phyloP scores from a whole-genome alignment of 2,888 invertebrate species.

The Eutolmus rufibarbis region DNA sequence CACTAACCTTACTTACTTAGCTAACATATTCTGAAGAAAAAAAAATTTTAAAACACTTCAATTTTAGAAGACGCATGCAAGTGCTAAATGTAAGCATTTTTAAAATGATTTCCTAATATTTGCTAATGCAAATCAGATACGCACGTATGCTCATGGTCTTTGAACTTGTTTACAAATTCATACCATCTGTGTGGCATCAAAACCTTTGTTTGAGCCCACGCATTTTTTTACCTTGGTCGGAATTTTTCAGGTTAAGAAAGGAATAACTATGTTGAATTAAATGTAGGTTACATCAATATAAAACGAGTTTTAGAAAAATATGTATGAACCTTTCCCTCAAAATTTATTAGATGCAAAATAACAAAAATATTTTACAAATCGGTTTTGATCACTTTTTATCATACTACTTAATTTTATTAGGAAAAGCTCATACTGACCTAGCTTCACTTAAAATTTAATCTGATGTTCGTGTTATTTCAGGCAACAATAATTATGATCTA shows the following conservation, averaged over 20 bases:
- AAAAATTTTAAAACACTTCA: background rate
- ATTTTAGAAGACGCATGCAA: background rate
- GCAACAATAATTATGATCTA: background rate
- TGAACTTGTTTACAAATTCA: background rate
- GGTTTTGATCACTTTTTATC: background rate
- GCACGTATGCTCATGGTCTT: background rate
- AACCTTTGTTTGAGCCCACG: background rate
- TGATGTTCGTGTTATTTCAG: background rate
- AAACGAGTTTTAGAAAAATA: background rate
- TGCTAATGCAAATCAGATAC: background rate
- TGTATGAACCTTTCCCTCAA: background rate
- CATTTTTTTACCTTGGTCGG: background rate
- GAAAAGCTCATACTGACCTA: background rate
- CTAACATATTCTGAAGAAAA: background rate
- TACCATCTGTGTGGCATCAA: background rate
- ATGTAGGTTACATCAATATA: background rate
- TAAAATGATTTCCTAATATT: background rate
- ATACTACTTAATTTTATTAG: background rate
- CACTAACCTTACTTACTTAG: background rate
- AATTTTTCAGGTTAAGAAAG: background rate
- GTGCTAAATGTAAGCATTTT: background rate
- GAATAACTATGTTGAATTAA: background rate
- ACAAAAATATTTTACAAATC: background rate
- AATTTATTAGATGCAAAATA: background rate
- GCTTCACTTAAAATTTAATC: background rate